Conservation (phyloP, 2,888 invertebrate genomes). For the Psylliodes chrysocephalus region DNA sequence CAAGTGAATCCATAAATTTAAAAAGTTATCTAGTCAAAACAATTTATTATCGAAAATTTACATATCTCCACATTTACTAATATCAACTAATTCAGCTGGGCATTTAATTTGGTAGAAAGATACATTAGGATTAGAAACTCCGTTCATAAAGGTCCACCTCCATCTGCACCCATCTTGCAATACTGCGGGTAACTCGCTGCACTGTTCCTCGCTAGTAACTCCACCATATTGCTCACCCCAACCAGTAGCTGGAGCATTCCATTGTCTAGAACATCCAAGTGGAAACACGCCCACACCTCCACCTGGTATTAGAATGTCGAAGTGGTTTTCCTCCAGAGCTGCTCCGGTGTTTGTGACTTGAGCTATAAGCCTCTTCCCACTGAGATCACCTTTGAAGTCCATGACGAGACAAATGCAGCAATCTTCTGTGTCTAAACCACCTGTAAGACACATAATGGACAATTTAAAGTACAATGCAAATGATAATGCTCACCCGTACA, state of each 20-base stretch:
- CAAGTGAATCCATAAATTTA: too few relatives aligned
- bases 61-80: constrained; percentile 25
- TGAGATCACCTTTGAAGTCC: constrained; percentile 16
- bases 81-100: constrained; percentile 20
- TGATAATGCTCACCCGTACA: too few relatives aligned
- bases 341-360: constrained; percentile 26
- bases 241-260: constrained; percentile 26
- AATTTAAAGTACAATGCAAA: too few relatives aligned
- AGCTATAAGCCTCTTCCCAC: constrained; percentile 11
- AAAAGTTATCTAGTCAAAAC: too few relatives aligned
- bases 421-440: constrained; percentile 5
- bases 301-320: constrained; percentile 29
- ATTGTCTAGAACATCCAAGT: constrained; percentile 20
- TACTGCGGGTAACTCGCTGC: constrained; percentile 12
- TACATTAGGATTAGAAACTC: constrained; percentile 20
- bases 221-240: constrained; percentile 33
- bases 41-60: background rate
- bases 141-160: constrained; percentile 25
- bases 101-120: constrained; percentile 26
- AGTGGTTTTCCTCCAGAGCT: constrained; percentile 20
- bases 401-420: constrained; percentile 30
- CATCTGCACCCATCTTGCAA: constrained; percentile 26
- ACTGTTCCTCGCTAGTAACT: constrained; percentile 17
- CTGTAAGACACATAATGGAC: background rate
- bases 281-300: constrained; percentile 23